These are phyloP conservation scores for Gerris lacustris DNA, from an alignment of 2,888 invertebrate species.

Conservation along the genomic window DNA sequence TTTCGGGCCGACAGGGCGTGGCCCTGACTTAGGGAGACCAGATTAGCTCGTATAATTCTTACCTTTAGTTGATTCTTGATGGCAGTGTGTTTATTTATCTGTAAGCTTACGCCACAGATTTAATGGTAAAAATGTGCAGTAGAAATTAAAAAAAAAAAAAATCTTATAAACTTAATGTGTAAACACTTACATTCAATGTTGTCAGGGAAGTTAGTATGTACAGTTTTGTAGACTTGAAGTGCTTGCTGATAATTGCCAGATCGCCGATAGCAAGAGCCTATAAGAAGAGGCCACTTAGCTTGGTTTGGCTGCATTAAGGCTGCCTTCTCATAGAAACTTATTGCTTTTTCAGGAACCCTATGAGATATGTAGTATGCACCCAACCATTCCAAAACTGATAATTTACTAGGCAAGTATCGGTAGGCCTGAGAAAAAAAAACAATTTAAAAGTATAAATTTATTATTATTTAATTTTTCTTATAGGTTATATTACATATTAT, in stretches of 20 bases:
- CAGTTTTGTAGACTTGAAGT: constrained; percentile 65
- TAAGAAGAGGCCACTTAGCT: constrained; percentile 73
- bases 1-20: too few relatives aligned
- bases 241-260: constrained; percentile 77
- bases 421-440: constrained; percentile 45
- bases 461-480: constrained; percentile 34
- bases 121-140: too few relatives aligned
- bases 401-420: constrained; percentile 56
- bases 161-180: too few relatives aligned
- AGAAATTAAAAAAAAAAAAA: too few relatives aligned
- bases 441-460: not conserved
- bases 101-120: too few relatives aligned
- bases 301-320: constrained; percentile 63
- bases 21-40: too few relatives aligned
- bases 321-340: constrained; percentile 68
- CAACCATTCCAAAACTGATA: constrained; percentile 73
- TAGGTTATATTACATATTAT: too few relatives aligned
- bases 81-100: too few relatives aligned
- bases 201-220: constrained; percentile 83
- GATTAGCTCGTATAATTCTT: too few relatives aligned
- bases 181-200: constrained; percentile 69
- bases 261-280: constrained; percentile 70
- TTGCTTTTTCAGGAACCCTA: constrained; percentile 77
- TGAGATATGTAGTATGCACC: constrained; percentile 80
- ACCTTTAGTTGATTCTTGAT: too few relatives aligned